Evolutionary conservation across 1,140 invertebrate genomes (phyloP).

Genomic region (Fopius arisanus): DNA sequence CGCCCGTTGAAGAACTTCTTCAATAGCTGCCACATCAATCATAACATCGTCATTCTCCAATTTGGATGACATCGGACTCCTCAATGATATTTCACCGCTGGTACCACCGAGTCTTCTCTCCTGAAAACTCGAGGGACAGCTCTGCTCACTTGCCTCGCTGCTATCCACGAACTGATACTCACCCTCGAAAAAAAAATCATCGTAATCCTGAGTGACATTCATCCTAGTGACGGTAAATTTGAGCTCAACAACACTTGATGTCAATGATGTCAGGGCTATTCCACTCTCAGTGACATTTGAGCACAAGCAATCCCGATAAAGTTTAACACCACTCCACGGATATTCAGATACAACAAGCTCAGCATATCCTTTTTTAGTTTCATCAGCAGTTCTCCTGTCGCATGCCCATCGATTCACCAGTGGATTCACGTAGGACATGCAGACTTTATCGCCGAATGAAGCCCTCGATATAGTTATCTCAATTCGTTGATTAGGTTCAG

Average conservation of each 20-base stretch:
- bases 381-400: constrained; percentile 49
- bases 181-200: constrained; percentile 82
- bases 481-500: constrained; percentile 71
- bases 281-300: constrained; percentile 71
- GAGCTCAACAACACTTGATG: constrained; percentile 74
- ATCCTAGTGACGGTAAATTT: constrained; percentile 79
- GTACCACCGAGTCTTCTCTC: constrained; percentile 72
- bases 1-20: constrained; percentile 48
- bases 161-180: constrained; percentile 75
- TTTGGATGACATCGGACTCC: constrained; percentile 55
- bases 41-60: not conserved
- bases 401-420: constrained; percentile 74
- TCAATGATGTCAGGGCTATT: constrained; percentile 69
- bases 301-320: constrained; percentile 79
- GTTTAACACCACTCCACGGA: constrained; percentile 75
- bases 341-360: constrained; percentile 76
- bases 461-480: constrained; percentile 72
- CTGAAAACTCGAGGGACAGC: constrained; percentile 70
- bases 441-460: constrained; percentile 73
- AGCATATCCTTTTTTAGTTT: constrained; percentile 64
- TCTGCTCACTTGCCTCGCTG: constrained; percentile 42
- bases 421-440: constrained; percentile 71
- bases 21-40: constrained; percentile 51
- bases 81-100: constrained; percentile 74
- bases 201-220: constrained; percentile 83